These are phyloP conservation scores for Babylonia areolata DNA, from an alignment of 1,140 invertebrate species.

Conservation along the genomic window DNA sequence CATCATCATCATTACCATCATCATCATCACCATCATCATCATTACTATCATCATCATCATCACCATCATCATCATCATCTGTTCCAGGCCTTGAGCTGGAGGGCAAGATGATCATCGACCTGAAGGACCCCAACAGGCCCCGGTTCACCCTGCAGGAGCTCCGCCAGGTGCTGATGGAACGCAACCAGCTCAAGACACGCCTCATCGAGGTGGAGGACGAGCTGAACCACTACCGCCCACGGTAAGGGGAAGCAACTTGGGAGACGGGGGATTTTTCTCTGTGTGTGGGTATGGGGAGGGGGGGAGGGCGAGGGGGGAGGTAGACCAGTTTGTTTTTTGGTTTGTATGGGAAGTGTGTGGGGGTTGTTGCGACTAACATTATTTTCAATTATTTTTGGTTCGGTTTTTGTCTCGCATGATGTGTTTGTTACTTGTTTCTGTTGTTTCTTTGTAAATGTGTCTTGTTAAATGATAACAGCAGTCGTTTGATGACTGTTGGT, in stretches of 20 bases:
- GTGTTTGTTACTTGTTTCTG: too few relatives aligned
- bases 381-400: too few relatives aligned
- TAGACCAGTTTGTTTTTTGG: too few relatives aligned
- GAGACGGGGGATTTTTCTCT: too few relatives aligned
- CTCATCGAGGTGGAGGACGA: slow-evolving; percentile 92
- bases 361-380: too few relatives aligned
- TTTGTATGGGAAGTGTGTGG: not conserved
- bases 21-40: not conserved
- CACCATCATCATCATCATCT: not conserved
- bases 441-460: too few relatives aligned
- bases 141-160: slow-evolving; percentile 93
- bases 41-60: too few relatives aligned
- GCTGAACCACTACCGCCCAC: slow-evolving; percentile 83
- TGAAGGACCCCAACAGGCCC: slow-evolving; percentile 84
- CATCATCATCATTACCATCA: not conserved
- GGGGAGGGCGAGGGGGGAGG: too few relatives aligned
- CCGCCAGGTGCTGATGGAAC: slow-evolving; percentile 86
- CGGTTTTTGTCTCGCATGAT: too few relatives aligned
- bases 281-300: too few relatives aligned
- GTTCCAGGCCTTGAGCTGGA: slow-evolving; percentile 49
- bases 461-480: too few relatives aligned
- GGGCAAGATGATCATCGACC: slow-evolving; percentile 76
- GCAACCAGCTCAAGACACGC: slow-evolving; percentile 91
- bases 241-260: slow-evolving; percentile 62
- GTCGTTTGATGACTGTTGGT: too few relatives aligned